Base-by-base conservation (phyloP, 2,888 invertebrate species). In the Protonemura montana region DNA sequence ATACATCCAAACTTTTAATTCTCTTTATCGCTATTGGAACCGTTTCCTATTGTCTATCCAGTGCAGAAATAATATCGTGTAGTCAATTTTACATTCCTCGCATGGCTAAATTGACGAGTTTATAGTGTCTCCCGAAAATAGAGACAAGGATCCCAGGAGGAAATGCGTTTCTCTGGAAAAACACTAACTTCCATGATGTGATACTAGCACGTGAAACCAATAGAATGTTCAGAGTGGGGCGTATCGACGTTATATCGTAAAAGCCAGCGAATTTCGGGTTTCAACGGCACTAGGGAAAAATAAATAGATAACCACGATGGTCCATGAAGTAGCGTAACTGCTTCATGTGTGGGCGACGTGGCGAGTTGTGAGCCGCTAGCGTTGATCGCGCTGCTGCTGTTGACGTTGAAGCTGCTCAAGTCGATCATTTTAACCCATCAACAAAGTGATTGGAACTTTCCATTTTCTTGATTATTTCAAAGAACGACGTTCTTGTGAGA, bases 251-350 rank as follows among this genome's bases (percentile, higher is more conserved):
- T 59, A 2, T 3, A 13, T 21, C 59, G 59, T 59, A 59, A 59
- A 59, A 59, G 21, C 59, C 59, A 59, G 59, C 13, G 21, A 59
- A 59, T 59, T n/a, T 59, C 59, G 59, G 13, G 13, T 59, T 59
- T 59, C 59, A 59, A 59, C 59, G 7, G 59, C 59, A 59, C 7
- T 21, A 21, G 59, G 59, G 59, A 13, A 59, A 59, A 59, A 35
- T 35, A 35, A 59, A 59, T 59, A 59, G 59, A 59, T 59, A 59
- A 59, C 59, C 59, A 59, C 21, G 59, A 59, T 59, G 59, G 59
- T 2, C 59, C 59, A 59, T 59, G 59, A 13, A 59, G 59, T 13
- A 21, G 59, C 59, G 13, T 59, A 59, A 59, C 59, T 59, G 59
- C 59, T 59, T 59, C 59, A 59, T 59, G 59, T 59, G 59, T 13